phyloP scores from a whole-genome alignment of 2,888 invertebrate species.

The Machimus atricapillus region DNA sequence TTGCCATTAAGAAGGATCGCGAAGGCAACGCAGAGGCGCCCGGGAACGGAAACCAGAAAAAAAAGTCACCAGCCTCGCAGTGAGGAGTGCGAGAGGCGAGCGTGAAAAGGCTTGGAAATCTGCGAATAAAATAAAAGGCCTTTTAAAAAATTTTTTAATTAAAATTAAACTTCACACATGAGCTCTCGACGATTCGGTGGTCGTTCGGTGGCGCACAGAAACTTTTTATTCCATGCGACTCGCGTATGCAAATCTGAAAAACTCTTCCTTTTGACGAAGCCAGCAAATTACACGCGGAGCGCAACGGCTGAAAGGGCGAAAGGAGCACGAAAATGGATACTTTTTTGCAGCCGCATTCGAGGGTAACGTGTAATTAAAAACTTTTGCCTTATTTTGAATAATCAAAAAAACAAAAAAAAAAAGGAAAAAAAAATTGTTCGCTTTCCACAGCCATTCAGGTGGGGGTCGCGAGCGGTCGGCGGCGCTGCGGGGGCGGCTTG shows the following conservation, averaged over 20 bases:
- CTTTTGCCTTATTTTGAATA: conserved; percentile 43
- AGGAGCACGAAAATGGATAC: conserved; percentile 41
- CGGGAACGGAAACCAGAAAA: background rate
- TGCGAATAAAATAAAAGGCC: conserved; percentile 34
- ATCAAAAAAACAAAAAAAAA: conserved; percentile 27
- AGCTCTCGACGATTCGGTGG: conserved; percentile 17
- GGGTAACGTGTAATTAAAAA: conserved; percentile 48
- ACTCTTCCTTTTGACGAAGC: conserved; percentile 38
- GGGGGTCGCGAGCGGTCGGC: conserved; percentile 1
- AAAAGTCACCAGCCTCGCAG: background rate
- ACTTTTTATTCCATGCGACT: conserved; percentile 1
- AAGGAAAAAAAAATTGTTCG: conserved; percentile 12
- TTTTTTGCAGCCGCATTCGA: conserved; percentile 38
- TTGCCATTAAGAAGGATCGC: conserved; percentile 23
- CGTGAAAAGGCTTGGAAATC: conserved; percentile 9
- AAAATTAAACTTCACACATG: conserved; percentile 45
- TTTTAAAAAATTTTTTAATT: conserved; percentile 46
- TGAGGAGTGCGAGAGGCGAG: background rate
- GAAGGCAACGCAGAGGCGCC: background rate
- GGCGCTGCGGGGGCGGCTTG: background rate
- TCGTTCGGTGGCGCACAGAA: background rate
- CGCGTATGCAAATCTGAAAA: conserved; percentile 19
- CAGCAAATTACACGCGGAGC: conserved; percentile 40
- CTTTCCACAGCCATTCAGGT: conserved; percentile 34
- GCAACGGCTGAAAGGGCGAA: background rate